phyloP scores from a whole-genome alignment of 2,888 invertebrate species.

The Mongoloraphidia duomilia region DNA sequence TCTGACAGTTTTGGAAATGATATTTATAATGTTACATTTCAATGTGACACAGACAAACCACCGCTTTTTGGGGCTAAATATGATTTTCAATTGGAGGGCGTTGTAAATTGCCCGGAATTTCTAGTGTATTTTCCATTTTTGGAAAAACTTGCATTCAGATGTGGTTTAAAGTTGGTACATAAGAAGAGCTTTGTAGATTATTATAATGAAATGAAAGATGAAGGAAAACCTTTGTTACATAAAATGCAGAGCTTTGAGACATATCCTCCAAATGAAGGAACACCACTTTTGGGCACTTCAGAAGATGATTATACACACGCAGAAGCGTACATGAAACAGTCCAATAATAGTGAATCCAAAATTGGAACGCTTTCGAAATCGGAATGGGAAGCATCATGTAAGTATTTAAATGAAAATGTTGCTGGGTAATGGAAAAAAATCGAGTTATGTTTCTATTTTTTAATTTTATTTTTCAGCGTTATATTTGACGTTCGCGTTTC shows the following conservation, averaged over 20 bases:
- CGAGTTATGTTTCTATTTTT: background rate
- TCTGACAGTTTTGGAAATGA: slow-evolving; percentile 60
- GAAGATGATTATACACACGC: slow-evolving; percentile 62
- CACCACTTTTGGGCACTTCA: slow-evolving; percentile 41
- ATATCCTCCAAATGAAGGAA: slow-evolving; percentile 49
- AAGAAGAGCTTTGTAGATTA: slow-evolving; percentile 68
- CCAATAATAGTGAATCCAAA: slow-evolving; percentile 27
- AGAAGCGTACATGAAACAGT: slow-evolving; percentile 35
- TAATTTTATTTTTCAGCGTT: slow-evolving; percentile 45
- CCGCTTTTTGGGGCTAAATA: slow-evolving; percentile 93
- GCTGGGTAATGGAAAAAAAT: background rate
- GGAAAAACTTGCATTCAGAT: slow-evolving; percentile 54
- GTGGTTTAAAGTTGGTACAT: slow-evolving; percentile 51
- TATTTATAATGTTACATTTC: slow-evolving; percentile 58
- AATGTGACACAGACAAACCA: slow-evolving; percentile 48
- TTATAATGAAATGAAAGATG: slow-evolving; percentile 47
- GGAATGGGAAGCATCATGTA: slow-evolving; percentile 90
- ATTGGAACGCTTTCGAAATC: slow-evolving; percentile 74
- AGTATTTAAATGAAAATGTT: slow-evolving; percentile 27
- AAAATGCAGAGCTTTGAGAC: slow-evolving; percentile 72
- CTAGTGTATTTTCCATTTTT: slow-evolving; percentile 85
- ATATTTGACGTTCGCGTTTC: slow-evolving; percentile 72
- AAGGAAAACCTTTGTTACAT: slow-evolving; percentile 45
- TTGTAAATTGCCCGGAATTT: slow-evolving; percentile 98
- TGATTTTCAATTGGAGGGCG: slow-evolving; percentile 88